Evolutionary conservation across 2,797 vertebrate genomes (phyloP).

Genomic region (Leucoraja ocellata): DNA sequence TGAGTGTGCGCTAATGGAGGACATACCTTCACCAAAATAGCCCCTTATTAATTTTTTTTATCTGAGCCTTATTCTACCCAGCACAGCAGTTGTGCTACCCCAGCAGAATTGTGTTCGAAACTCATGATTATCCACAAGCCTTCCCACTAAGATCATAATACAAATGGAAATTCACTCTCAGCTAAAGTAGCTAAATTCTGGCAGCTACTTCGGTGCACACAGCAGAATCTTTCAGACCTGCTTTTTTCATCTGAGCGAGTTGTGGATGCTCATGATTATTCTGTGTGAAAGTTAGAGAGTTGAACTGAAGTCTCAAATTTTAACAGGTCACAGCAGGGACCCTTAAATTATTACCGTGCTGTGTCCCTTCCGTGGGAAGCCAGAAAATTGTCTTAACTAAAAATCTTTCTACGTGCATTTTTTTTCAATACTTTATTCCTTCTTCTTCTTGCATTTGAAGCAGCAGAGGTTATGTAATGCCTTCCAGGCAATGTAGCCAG

Average conservation of each 20-base stretch:
- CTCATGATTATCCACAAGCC: constrained; percentile 11
- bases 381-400: not conserved
- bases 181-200: not conserved
- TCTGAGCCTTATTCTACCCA: not conserved
- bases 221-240: not conserved
- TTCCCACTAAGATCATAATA: constrained; percentile 14
- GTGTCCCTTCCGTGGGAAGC: not conserved
- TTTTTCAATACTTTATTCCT: not conserved
- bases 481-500: too few species aligned
- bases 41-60: not conserved
- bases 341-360: not conserved
- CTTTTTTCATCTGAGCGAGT: not conserved
- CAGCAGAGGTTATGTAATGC: too few species aligned
- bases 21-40: not conserved
- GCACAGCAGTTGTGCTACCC: not conserved
- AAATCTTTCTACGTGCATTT: not conserved
- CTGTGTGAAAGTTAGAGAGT: constrained; percentile 16
- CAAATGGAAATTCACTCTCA: not conserved
- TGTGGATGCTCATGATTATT: not conserved
- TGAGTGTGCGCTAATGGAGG: too few species aligned
- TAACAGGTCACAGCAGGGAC: not conserved
- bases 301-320: not conserved
- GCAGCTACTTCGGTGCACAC: not conserved
- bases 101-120: constrained; percentile 6
- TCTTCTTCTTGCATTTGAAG: too few species aligned